Conservation (phyloP, 2,888 invertebrate species). For the Drosophila setosimentum region DNA sequence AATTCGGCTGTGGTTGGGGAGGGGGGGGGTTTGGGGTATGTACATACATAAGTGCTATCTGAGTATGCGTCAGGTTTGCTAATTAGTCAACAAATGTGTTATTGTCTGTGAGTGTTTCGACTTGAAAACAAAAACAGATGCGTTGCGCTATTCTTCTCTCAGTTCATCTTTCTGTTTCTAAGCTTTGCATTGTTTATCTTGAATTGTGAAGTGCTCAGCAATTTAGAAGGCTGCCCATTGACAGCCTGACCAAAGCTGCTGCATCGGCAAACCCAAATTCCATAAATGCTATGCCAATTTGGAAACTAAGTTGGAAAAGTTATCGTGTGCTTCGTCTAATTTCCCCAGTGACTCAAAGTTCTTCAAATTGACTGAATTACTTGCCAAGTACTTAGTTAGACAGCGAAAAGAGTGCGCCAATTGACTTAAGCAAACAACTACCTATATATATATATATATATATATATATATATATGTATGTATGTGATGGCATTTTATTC, state of each 20-base stretch:
- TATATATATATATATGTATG: neutral
- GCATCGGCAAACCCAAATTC: conserved; percentile 35
- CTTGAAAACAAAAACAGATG: conserved; percentile 46
- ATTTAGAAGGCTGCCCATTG: conserved; percentile 69
- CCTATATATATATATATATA: conserved; percentile 6
- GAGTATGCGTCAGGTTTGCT: conserved; percentile 59
- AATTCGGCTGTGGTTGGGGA: neutral
- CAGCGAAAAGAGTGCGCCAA: conserved; percentile 40
- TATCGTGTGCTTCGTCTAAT: conserved; percentile 52
- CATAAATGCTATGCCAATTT: conserved; percentile 22
- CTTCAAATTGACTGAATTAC: conserved; percentile 57
- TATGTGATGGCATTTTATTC: conserved; percentile 34
- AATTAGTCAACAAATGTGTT: conserved; percentile 62
- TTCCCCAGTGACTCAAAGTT: conserved; percentile 61
- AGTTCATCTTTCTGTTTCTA: neutral
- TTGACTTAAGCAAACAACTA: conserved; percentile 5
- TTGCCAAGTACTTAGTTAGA: conserved; percentile 37
- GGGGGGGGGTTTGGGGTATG: too few species aligned
- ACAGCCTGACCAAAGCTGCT: conserved; percentile 34
- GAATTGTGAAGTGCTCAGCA: conserved; percentile 55
- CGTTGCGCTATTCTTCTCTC: neutral
- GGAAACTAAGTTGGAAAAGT: conserved; percentile 43
- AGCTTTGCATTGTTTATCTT: conserved; percentile 33
- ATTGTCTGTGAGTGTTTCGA: conserved; percentile 15
- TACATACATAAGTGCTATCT: conserved; percentile 20